Conservation (phyloP, 2,888 invertebrate species). For the Ormia ochracea region DNA sequence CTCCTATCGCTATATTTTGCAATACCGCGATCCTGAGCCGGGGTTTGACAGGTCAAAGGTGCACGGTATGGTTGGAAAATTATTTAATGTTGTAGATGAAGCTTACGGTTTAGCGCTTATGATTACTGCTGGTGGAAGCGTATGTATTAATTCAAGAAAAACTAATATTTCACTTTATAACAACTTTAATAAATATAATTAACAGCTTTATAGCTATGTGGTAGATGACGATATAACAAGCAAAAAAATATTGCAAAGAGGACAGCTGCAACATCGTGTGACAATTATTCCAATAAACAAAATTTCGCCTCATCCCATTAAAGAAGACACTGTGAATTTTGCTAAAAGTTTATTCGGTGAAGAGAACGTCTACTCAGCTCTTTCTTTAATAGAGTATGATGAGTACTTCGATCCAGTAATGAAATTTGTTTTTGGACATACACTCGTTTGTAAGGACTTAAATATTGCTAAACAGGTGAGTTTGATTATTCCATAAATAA, state of each 20-base stretch:
- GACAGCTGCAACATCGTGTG: conserved; percentile 86
- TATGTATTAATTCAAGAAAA: conserved; percentile 75
- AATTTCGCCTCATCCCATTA: conserved; percentile 83
- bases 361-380: conserved; percentile 88
- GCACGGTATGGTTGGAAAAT: conserved; percentile 87
- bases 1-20: conserved; percentile 79
- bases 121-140: conserved; percentile 89
- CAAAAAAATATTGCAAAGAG: conserved; percentile 89
- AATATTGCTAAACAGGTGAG: conserved; percentile 83
- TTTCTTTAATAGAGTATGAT: conserved; percentile 86
- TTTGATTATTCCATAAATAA: neutral
- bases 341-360: conserved; percentile 87
- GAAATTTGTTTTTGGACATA: conserved; percentile 91
- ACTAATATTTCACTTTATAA: conserved; percentile 64
- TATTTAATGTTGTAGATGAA: conserved; percentile 85
- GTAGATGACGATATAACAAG: conserved; percentile 91
- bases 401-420: conserved; percentile 84
- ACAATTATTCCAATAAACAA: conserved; percentile 95
- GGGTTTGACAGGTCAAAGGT: conserved; percentile 84
- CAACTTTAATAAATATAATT: neutral
- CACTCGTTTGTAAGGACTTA: conserved; percentile 90
- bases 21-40: conserved; percentile 86
- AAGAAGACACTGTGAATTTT: conserved; percentile 79
- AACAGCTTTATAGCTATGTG: conserved; percentile 91
- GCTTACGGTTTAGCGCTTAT: conserved; percentile 87